These are phyloP conservation scores for Dryobates pubescens DNA, from an alignment of 2,797 vertebrate genomes.

Conservation along the genomic window DNA sequence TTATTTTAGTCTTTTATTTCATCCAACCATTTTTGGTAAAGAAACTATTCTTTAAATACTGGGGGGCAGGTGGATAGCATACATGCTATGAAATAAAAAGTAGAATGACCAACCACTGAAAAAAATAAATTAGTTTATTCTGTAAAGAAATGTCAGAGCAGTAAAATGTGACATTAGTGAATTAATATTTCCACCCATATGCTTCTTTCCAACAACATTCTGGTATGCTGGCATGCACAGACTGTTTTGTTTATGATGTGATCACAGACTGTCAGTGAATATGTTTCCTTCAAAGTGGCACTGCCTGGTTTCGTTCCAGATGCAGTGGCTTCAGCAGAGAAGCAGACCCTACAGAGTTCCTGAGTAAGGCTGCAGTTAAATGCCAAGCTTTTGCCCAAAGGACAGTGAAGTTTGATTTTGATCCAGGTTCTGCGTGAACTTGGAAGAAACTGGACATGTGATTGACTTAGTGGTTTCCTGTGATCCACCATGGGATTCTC, in stretches of 20 bases:
- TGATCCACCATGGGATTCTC: background rate
- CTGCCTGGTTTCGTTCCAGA: constrained; percentile 19
- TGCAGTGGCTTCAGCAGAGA: background rate
- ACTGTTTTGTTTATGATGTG: constrained; percentile 30
- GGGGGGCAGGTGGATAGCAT: background rate
- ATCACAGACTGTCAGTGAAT: constrained; percentile 13
- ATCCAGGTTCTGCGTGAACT: background rate
- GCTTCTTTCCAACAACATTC: constrained; percentile 55
- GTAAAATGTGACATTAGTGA: constrained; percentile 3
- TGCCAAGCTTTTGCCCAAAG: background rate
- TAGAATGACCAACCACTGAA: background rate
- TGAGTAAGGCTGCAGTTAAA: background rate
- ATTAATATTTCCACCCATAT: constrained; percentile 50
- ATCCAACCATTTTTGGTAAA: background rate
- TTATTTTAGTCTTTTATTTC: background rate
- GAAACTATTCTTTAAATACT: background rate
- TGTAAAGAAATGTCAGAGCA: background rate
- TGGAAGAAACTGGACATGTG: background rate
- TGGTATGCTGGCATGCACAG: constrained; percentile 30
- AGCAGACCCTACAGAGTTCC: background rate
- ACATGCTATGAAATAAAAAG: background rate
- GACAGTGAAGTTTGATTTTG: background rate
- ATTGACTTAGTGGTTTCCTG: constrained; percentile 2
- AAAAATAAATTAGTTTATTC: constrained; percentile 3
- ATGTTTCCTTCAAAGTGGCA: constrained; percentile 29